A percentile compares a stretch with the other conserved stretches of the same genome.
Conservation (phyloP, 2,888 invertebrate genomes). For the Orchestes rusci region DNA sequence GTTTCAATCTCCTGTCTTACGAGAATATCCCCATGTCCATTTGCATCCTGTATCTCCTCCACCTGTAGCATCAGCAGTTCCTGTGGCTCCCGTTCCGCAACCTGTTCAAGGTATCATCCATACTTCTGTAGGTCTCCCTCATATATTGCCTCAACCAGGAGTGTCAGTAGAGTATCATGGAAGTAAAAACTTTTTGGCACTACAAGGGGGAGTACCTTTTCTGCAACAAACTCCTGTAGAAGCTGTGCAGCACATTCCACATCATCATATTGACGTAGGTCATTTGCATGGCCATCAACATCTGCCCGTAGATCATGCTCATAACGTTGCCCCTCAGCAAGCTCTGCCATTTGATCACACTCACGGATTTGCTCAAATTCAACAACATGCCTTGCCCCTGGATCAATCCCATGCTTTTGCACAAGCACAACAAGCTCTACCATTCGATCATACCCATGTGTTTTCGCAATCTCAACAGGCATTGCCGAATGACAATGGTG, state of each 20-base stretch:
- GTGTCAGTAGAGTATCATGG: slow-evolving; percentile 29
- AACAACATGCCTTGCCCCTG: slow-evolving; percentile 5
- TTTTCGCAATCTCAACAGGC: slow-evolving; percentile 11
- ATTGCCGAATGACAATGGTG: slow-evolving; percentile 20
- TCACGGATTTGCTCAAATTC: slow-evolving; percentile 10
- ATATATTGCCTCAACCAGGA: slow-evolving; percentile 10
- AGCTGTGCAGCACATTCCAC: slow-evolving; percentile 19
- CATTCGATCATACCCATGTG: slow-evolving; percentile 8
- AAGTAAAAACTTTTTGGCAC: slow-evolving; percentile 24
- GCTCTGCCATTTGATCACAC: slow-evolving; percentile 10
- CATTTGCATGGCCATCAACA: background rate
- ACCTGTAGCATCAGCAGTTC: background rate
- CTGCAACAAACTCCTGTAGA: slow-evolving; percentile 19
- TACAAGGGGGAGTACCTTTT: slow-evolving; percentile 19
- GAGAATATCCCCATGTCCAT: slow-evolving; percentile 21
- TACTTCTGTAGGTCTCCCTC: slow-evolving; percentile 6
- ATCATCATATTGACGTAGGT: background rate
- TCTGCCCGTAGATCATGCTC: background rate
- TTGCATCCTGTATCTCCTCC: slow-evolving; percentile 10
- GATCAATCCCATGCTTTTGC: slow-evolving; percentile 4
- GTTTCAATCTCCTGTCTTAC: slow-evolving; percentile 32
- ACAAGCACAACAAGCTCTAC: slow-evolving; percentile 7
- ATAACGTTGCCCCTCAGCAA: background rate
- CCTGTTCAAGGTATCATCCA: slow-evolving; percentile 18
- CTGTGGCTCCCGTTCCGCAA: slow-evolving; percentile 5